Conservation (phyloP, 2,797 vertebrate genomes). For the Oreochromis mossambicus region DNA sequence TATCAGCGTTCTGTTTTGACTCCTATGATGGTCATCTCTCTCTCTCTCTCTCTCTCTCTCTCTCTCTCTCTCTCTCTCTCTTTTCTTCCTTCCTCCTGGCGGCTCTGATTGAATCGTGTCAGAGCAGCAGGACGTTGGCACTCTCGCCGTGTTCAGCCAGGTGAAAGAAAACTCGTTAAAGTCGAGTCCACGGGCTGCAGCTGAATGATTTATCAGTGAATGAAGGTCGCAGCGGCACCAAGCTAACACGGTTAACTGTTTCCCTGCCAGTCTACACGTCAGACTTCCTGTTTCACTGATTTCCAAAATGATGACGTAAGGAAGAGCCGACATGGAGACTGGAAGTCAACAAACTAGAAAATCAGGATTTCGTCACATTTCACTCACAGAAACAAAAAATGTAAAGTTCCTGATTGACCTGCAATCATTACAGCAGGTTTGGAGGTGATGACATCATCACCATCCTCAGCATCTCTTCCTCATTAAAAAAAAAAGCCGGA, state of each 20-base stretch:
- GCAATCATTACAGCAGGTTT: too few species aligned
- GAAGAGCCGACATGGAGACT: too few species aligned
- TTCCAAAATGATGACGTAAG: not conserved
- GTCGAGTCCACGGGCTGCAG: not conserved
- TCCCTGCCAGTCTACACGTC: not conserved
- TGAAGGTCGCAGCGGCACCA: constrained; percentile 46
- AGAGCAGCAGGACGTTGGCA: not conserved
- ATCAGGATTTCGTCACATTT: too few species aligned
- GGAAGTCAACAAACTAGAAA: too few species aligned
- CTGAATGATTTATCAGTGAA: constrained; percentile 42
- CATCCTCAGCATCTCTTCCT: too few species aligned
- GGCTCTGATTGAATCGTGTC: constrained; percentile 16
- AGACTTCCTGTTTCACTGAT: not conserved
- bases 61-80: fast-evolving
- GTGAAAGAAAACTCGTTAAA: constrained; percentile 33
- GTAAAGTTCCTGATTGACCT: too few species aligned
- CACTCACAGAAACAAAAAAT: too few species aligned
- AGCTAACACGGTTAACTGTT: not conserved
- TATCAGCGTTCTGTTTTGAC: not conserved
- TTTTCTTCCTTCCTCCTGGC: not conserved
- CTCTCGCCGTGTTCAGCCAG: not conserved
- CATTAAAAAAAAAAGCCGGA: too few species aligned
- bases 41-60: fast-evolving
- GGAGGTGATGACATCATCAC: too few species aligned
- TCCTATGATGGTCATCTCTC: not conserved